Percentiles rank a stretch among this genome's conserved stretches.
phyloP scores from a whole-genome alignment of 2,888 invertebrate species.

The Aethes cnicana region DNA sequence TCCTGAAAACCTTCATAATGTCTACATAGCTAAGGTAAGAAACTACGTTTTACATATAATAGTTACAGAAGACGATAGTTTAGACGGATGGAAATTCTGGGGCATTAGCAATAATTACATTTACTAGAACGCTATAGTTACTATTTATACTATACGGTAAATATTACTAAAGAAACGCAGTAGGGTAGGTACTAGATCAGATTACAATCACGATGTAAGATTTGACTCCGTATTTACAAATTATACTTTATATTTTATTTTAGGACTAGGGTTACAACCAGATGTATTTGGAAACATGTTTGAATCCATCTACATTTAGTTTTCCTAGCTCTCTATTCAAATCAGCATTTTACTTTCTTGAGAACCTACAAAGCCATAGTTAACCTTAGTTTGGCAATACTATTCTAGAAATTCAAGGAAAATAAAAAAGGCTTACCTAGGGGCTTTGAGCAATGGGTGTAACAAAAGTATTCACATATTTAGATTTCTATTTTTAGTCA shows the following conservation, averaged over 20 bases:
- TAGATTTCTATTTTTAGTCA: constrained; percentile 48
- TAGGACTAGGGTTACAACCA: constrained; percentile 26
- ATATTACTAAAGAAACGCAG: constrained; percentile 37
- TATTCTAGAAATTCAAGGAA: constrained; percentile 25
- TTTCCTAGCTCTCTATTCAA: constrained; percentile 51
- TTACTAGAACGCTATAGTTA: constrained; percentile 51
- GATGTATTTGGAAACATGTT: constrained; percentile 15
- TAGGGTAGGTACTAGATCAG: constrained; percentile 12
- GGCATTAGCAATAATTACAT: constrained; percentile 76
- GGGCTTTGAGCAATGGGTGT: constrained; percentile 60
- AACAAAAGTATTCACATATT: constrained; percentile 56
- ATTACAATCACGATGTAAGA: constrained; percentile 25
- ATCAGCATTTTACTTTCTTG: constrained; percentile 38
- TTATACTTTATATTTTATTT: constrained; percentile 24
- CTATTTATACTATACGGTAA: constrained; percentile 46
- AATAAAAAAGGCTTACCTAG: constrained; percentile 38
- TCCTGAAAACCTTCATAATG: constrained; percentile 48
- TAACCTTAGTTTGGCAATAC: constrained; percentile 33
- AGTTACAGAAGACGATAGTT: constrained; percentile 77
- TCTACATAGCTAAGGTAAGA: constrained; percentile 68
- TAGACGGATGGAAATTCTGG: constrained; percentile 83
- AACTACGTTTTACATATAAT: constrained; percentile 72
- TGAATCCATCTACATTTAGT: constrained; percentile 37
- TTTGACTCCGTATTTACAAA: constrained; percentile 40
- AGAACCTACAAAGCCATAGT: constrained; percentile 35